Base-by-base conservation (phyloP, 2,888 invertebrate species). In the Augochlorella aurata region DNA sequence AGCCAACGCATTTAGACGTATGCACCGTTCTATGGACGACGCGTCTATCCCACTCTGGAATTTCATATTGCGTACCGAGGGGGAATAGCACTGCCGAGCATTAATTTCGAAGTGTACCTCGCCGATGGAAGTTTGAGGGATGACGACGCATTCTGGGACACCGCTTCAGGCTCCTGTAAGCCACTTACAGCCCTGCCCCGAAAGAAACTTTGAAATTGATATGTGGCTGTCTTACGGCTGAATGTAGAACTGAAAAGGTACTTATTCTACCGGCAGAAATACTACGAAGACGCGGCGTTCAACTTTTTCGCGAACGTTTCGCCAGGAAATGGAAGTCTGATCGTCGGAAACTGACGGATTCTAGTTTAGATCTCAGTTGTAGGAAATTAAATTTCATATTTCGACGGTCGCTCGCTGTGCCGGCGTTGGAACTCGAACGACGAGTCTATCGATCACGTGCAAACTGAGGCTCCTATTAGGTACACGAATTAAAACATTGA, bases 21-120 rank as follows among this genome's bases (percentile, higher is more conserved):
- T 47, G 67, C 49, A 24, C 24, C 45, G 44, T 65, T 44, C 65
- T n/a, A 65, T 44, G 65, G 14, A 67, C 54, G 29, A 90, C 93
- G 90, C 90, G 88, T 85, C 87, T 88, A 89, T 92, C 93, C 94
- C 83, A 82, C 84, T 77, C 82, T 79, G 86, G 85, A 85, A 88
- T 88, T 89, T 88, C 89, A 88, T 87, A 89, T 89, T 84, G 65
- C 71, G 72, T 75, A 38, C 47, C 68, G 45, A 58, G n/a, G 63
- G 58, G 52, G n/a, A 78, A 75, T 73, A 77, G 65, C 29, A 65
- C 61, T 58, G 50, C 21, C 52, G 44, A 24, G 50, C 85, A 77
- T 86, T 87, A 87, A 86, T 80, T 74, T 82, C 76, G 49, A 80
- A 79, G 77, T 69, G 71, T 61, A 58, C 67, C 29, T 61, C 45